Conservation (phyloP, 2,797 vertebrate species). For the Brachyalestes nurse region DNA sequence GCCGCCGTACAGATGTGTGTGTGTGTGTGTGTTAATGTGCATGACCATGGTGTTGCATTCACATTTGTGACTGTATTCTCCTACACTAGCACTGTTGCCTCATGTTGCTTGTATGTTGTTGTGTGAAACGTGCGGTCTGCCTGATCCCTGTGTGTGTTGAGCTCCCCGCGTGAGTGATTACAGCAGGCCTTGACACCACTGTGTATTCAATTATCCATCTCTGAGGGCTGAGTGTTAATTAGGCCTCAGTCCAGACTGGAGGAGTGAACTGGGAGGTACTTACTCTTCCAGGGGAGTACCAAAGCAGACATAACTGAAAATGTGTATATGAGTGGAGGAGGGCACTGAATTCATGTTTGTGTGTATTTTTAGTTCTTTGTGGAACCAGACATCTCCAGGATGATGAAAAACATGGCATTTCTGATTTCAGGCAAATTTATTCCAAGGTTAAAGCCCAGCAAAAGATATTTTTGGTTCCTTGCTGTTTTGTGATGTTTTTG, state of each 20-base stretch:
- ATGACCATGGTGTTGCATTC: too few species aligned
- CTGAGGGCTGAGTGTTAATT: slow-evolving; percentile 36
- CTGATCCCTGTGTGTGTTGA: neutral
- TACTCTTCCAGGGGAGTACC: slow-evolving; percentile 16
- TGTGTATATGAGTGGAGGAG: neutral
- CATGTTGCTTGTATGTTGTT: neutral
- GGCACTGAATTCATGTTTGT: neutral
- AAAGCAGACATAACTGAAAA: slow-evolving; percentile 11
- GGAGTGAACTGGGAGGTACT: slow-evolving; percentile 26
- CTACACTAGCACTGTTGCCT: neutral
- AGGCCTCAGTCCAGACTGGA: slow-evolving; percentile 15
- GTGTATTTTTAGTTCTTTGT: too few species aligned
- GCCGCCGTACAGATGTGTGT: too few species aligned
- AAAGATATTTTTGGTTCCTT: too few species aligned
- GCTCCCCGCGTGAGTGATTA: slow-evolving; percentile 1
- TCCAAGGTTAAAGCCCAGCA: too few species aligned
- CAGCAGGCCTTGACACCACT: slow-evolving; percentile 24
- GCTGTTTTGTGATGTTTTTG: too few species aligned
- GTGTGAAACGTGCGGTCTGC: neutral
- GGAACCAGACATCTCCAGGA: too few species aligned
- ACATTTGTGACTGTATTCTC: neutral
- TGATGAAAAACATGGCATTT: too few species aligned
- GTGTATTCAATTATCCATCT: slow-evolving; percentile 44
- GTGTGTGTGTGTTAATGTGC: too few species aligned
- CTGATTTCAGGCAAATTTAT: too few species aligned